Evolutionary conservation across 2,797 vertebrate species (phyloP), one percentile per base, ranked within the genome.

Genomic region (Rhynchotus rufescens): DNA sequence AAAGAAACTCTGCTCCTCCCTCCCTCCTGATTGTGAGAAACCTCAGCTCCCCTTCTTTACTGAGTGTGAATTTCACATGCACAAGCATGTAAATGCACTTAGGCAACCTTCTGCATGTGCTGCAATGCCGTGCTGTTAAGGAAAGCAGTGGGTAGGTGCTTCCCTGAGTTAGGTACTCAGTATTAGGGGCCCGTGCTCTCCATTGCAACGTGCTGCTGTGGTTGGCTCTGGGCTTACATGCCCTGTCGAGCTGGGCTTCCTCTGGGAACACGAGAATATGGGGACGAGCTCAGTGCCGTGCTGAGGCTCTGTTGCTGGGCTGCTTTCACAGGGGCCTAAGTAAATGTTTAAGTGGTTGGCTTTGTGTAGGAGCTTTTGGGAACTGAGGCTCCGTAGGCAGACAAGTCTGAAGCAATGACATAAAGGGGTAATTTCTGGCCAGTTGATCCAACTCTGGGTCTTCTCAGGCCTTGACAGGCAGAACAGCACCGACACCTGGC

Each of bases 311-410:
- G 15, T 12, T 52, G 19, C 38, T 44, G 25, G 68, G 56, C 51
- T 84, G 52, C 44, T 71, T 80, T 66, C 62, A 25, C 23, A 23
- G 57, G 7, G 7, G 26, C 74, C 68, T 68, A 49, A 57, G 44
- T 40, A 80, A 57, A 67, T 28, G 5, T 59, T 20, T 0, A 2
- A 80, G 30, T 61, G 26, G 56, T 82, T 62, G 68, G 30, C 68
- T 80, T 4, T 7, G 32, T 44, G 10, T 51, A 61, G 42, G n/a
- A 82, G 73, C 52, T 86, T 78, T 77, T 76, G 26, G 73, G 75
- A 86, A 54, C 32, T 21, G 52, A 86, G 47, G 30, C 66, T 92
- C 62, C 68, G 49, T 36, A 75, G 62, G 59, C 67, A 72, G 57
- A 20, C 0, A 1, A 54, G 51, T 22, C 22, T 66, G 80, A 79